Evolutionary conservation across 2,888 invertebrate species (phyloP).

Genomic region (Dolomedes plantarius): DNA sequence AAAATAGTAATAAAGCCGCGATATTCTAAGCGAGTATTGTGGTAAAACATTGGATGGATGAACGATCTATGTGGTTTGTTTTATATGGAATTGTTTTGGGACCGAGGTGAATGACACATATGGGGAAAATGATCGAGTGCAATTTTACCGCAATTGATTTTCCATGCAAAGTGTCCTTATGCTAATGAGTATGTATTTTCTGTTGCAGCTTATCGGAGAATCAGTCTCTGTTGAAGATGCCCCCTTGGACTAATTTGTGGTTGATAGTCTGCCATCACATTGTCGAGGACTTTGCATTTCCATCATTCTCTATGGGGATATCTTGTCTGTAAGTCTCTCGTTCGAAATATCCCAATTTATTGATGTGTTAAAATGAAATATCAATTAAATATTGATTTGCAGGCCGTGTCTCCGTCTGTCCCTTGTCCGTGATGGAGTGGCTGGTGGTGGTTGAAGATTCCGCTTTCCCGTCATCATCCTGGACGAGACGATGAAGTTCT

Average conservation of each 20-base stretch:
- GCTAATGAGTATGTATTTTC: no score
- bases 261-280: constrained; percentile 97
- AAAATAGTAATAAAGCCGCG: neutral
- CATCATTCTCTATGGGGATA: constrained; percentile 98
- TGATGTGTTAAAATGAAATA: no score
- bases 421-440: constrained; percentile 95
- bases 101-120: no score
- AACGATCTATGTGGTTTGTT: no score
- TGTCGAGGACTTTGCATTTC: constrained; percentile 99
- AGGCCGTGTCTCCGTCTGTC: constrained; percentile 99
- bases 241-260: constrained; percentile 99
- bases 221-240: constrained; percentile 98
- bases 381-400: no score
- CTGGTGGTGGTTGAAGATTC: constrained; percentile 99
- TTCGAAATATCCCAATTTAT: no score
- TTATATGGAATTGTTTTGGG: no score
- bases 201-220: constrained; percentile 95
- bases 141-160: no score
- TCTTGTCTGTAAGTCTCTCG: constrained; percentile 91
- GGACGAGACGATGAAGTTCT: constrained; percentile 99
- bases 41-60: no score
- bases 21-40: no score
- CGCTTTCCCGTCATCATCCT: constrained; percentile 98
- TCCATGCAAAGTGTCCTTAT: no score
- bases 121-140: no score